phyloP scores from a whole-genome alignment of 1,140 invertebrate species.

The Paraescarpia echinospica region DNA sequence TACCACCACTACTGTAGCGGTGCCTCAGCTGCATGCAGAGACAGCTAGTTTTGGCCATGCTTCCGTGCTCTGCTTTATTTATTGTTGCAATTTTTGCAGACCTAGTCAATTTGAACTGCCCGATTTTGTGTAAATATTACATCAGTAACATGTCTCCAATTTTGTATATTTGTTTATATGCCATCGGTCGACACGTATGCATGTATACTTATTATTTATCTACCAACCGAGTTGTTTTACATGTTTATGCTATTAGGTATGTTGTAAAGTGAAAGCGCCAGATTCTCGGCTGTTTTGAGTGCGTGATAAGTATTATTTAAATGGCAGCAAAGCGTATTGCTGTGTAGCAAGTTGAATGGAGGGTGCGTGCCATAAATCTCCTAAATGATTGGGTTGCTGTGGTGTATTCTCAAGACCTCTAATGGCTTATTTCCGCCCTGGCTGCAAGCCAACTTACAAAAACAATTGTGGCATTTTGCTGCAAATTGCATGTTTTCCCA shows the following conservation, averaged over 20 bases:
- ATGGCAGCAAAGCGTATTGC: background rate
- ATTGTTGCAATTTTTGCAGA: background rate
- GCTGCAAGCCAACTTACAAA: background rate
- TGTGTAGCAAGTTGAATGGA: background rate
- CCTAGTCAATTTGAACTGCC: slow-evolving; percentile 4
- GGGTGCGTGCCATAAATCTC: background rate
- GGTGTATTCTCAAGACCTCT: background rate
- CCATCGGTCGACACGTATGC: background rate
- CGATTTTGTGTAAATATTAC: background rate
- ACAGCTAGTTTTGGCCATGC: background rate
- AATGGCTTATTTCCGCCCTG: no score
- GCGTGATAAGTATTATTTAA: background rate
- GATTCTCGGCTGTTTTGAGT: background rate
- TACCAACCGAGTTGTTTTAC: background rate
- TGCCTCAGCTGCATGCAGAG: background rate
- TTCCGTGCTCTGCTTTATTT: background rate
- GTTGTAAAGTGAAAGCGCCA: background rate
- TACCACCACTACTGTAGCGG: background rate
- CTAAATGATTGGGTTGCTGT: background rate
- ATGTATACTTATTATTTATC: slow-evolving; percentile 2
- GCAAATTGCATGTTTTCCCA: background rate
- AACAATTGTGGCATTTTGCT: background rate
- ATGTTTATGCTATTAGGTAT: background rate
- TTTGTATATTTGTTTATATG: slow-evolving; percentile 1
- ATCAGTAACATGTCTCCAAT: background rate